phyloP scores from a whole-genome alignment of 1,140 invertebrate species.

The Drosophila saltans region DNA sequence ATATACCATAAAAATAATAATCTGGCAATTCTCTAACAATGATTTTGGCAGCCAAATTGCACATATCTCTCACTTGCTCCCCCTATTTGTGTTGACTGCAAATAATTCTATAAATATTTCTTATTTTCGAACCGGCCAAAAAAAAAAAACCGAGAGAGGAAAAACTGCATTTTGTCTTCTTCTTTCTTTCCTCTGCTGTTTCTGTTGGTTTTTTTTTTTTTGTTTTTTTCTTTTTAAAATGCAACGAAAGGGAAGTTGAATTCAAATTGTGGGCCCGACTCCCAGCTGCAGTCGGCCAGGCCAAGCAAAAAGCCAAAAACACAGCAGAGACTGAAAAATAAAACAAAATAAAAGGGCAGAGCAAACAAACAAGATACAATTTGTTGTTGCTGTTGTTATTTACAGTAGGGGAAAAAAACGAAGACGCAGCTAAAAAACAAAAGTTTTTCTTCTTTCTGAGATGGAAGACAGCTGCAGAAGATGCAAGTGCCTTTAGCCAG shows the following conservation, averaged over 20 bases:
- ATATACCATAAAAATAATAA: slow-evolving; percentile 8
- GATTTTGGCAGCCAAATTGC: slow-evolving; percentile 15
- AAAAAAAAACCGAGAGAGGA: slow-evolving; percentile 2
- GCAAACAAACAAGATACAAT: slow-evolving; percentile 58
- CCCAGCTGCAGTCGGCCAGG: slow-evolving; percentile 26
- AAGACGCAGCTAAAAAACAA: slow-evolving; percentile 36
- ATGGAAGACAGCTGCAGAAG: slow-evolving; percentile 59
- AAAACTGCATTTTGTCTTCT: slow-evolving; percentile 23
- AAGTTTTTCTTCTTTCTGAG: slow-evolving; percentile 59
- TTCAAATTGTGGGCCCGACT: slow-evolving; percentile 11
- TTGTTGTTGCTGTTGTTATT: slow-evolving; percentile 52
- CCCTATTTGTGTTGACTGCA: slow-evolving; percentile 7
- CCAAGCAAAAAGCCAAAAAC: not conserved
- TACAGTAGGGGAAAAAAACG: slow-evolving; percentile 45
- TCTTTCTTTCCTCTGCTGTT: not conserved
- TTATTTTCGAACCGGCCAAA: slow-evolving; percentile 33
- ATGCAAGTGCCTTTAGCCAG: slow-evolving; percentile 23
- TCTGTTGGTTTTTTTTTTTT: not conserved
- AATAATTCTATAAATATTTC: slow-evolving; percentile 14
- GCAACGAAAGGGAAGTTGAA: slow-evolving; percentile 48
- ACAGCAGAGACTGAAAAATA: slow-evolving; percentile 13
- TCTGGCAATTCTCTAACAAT: not conserved
- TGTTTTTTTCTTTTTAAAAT: slow-evolving; percentile 9
- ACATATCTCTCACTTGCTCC: slow-evolving; percentile 8
- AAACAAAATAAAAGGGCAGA: slow-evolving; percentile 21